These are phyloP conservation scores for Pegoplata infirma DNA, from an alignment of 2,888 invertebrate genomes.

Conservation along the genomic window DNA sequence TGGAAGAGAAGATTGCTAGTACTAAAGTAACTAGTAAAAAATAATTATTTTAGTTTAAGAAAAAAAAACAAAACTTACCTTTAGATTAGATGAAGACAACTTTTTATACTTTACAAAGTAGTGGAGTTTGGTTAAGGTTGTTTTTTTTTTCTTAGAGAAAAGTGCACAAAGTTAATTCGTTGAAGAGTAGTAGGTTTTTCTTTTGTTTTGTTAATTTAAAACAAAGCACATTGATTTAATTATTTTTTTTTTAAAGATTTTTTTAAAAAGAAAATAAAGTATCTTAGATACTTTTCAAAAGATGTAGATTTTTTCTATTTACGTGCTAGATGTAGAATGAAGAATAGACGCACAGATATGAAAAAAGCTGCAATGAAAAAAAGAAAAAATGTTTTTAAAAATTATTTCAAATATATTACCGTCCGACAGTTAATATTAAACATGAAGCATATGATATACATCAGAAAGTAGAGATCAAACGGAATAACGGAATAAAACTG, in stretches of 20 bases:
- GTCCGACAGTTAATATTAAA: too few relatives aligned
- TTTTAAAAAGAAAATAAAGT: too few relatives aligned
- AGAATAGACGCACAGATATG: conserved; percentile 29
- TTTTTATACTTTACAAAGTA: conserved; percentile 24
- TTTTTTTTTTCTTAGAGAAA: conserved; percentile 26
- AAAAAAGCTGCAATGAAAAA: conserved; percentile 46
- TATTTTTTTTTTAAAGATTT: too few relatives aligned
- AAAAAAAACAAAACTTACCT: conserved; percentile 58
- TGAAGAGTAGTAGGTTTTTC: conserved; percentile 35
- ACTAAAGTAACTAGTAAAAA: conserved; percentile 7
- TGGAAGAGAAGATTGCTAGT: background rate
- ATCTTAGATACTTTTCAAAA: background rate
- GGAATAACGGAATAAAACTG: too few relatives aligned
- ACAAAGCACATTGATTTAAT: conserved; percentile 48
- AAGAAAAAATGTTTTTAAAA: background rate
- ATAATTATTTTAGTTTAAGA: conserved; percentile 47
- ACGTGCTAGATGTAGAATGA: background rate
- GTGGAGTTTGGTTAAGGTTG: conserved; percentile 31
- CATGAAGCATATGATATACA: too few relatives aligned
- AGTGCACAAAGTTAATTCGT: conserved; percentile 58
- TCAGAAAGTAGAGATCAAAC: too few relatives aligned
- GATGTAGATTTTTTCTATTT: conserved; percentile 6
- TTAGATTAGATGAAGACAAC: conserved; percentile 47
- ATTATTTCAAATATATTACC: too few relatives aligned
- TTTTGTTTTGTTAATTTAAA: conserved; percentile 1